A percentile compares a stretch with the other conserved stretches of the same genome.
Conservation (phyloP, 1,140 invertebrate species). For the Micrasema longulum region DNA sequence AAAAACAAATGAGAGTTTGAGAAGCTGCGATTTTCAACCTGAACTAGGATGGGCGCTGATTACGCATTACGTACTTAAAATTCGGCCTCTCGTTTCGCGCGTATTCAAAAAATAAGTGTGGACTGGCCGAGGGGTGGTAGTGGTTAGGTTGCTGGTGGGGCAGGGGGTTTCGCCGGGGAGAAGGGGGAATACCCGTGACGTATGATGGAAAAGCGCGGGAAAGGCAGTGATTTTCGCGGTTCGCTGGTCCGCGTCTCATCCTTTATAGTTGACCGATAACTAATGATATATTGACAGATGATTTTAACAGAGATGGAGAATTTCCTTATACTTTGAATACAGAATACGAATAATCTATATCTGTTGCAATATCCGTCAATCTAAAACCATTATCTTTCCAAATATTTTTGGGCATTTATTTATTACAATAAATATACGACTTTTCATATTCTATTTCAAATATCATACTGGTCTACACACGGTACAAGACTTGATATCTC, state of each 20-base stretch:
- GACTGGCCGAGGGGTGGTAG: conserved; percentile 22
- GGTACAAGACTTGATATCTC: too few relatives aligned
- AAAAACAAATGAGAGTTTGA: not conserved
- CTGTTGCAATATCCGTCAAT: too few relatives aligned
- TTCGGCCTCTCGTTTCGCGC: conserved; percentile 54
- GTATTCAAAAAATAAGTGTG: conserved; percentile 52
- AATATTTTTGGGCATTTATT: too few relatives aligned
- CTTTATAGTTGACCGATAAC: not conserved
- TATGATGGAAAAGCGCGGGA: conserved; percentile 24
- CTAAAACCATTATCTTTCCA: too few relatives aligned
- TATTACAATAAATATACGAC: too few relatives aligned
- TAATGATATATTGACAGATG: too few relatives aligned
- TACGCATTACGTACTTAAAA: conserved; percentile 55
- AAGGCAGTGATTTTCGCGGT: conserved; percentile 37
- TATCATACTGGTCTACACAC: too few relatives aligned
- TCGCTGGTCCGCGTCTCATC: not conserved
- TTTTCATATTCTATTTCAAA: too few relatives aligned
- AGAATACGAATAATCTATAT: too few relatives aligned
- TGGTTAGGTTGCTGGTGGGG: conserved; percentile 6
- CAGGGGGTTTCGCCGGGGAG: not conserved
- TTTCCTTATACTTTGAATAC: too few relatives aligned
- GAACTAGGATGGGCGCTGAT: conserved; percentile 49
- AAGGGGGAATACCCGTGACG: not conserved
- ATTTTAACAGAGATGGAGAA: too few relatives aligned
- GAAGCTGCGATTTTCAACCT: conserved; percentile 16